Evolutionary conservation across 2,113 vertebrate species (phyloP).

Genomic region (Coreoperca whiteheadi): DNA sequence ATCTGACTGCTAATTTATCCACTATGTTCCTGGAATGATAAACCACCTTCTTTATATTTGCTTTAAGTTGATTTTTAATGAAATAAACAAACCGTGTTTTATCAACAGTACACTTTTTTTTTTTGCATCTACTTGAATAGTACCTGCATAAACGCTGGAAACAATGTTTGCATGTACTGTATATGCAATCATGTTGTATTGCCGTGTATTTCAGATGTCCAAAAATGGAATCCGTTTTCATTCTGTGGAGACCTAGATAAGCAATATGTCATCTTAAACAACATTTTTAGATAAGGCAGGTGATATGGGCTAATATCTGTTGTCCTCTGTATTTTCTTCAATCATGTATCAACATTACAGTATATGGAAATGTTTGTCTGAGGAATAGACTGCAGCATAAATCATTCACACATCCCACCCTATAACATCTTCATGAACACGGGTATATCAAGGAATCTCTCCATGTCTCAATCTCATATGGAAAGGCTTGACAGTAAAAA

Average conservation of each 20-base stretch:
- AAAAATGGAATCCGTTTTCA: not conserved
- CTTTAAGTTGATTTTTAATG: too few species aligned
- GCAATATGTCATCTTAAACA: constrained; percentile 14
- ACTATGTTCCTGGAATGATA: too few species aligned
- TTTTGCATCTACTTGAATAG: not conserved
- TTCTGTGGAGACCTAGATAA: not conserved
- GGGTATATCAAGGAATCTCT: constrained; percentile 6
- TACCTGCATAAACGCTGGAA: not conserved
- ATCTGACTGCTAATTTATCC: constrained; percentile 5
- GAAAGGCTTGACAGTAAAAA: constrained; percentile 17
- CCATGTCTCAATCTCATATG: constrained; percentile 34
- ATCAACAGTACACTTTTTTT: too few species aligned
- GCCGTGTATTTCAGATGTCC: not conserved
- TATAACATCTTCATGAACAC: constrained; percentile 37
- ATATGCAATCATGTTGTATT: not conserved
- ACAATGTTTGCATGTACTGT: not conserved
- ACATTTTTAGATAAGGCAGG: constrained; percentile 8
- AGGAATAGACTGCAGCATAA: constrained; percentile 35
- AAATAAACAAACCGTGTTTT: too few species aligned
- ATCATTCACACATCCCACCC: constrained; percentile 32
- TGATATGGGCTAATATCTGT: not conserved
- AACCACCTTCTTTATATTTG: too few species aligned
- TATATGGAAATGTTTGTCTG: constrained; percentile 28
- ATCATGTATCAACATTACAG: constrained; percentile 14
- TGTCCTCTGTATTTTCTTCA: constrained; percentile 8